Evolutionary conservation across 2,888 invertebrate genomes (phyloP).

Genomic region (Plebejus anna): DNA sequence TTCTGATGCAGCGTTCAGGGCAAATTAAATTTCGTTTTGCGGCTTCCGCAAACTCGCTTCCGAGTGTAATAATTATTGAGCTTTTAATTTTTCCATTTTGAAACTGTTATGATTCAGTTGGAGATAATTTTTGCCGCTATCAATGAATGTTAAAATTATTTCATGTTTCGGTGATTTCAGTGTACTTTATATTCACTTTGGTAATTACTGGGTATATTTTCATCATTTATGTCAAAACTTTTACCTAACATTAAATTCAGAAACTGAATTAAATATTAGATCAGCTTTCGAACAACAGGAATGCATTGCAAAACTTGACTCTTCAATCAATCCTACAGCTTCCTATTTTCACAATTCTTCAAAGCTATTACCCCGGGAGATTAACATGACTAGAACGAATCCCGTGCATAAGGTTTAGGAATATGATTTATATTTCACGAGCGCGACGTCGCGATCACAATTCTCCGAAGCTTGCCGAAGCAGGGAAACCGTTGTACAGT

Average conservation of each 20-base stretch:
- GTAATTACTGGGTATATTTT: neutral
- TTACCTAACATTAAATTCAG: neutral
- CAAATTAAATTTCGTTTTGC: conserved; percentile 80
- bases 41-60: conserved; percentile 76
- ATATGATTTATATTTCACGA: conserved; percentile 10
- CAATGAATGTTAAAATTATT: conserved; percentile 10
- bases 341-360: neutral
- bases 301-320: neutral
- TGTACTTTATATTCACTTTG: neutral
- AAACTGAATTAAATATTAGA: neutral
- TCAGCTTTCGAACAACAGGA: neutral
- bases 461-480: conserved; percentile 52
- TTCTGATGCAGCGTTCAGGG: conserved; percentile 79
- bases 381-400: neutral
- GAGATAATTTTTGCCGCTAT: conserved; percentile 43
- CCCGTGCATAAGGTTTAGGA: neutral
- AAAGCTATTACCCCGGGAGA: neutral
- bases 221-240: neutral
- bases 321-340: neutral
- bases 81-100: conserved; percentile 53
- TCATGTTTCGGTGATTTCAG: neutral
- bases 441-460: conserved; percentile 51
- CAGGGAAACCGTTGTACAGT: conserved; percentile 60
- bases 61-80: conserved; percentile 73
- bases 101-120: conserved; percentile 57